Conservation (phyloP, 2,888 invertebrate species). For the Scelioninae gen. 1 region DNA sequence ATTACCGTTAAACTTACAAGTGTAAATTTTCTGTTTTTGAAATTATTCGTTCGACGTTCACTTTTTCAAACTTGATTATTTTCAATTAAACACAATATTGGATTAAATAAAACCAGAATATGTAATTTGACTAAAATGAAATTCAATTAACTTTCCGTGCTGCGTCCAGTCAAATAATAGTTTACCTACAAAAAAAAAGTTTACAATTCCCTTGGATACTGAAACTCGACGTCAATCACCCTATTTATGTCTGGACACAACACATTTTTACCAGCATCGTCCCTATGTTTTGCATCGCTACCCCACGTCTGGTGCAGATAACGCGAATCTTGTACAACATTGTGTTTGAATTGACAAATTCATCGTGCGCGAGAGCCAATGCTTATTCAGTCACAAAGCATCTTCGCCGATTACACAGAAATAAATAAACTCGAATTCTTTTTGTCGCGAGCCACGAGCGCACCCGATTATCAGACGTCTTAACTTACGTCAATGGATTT, state of each 20-base stretch:
- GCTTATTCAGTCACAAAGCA: conserved; percentile 1
- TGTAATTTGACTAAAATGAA: background rate
- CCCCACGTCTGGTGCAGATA: conserved; percentile 41
- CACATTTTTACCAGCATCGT: conserved; percentile 40
- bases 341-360: conserved; percentile 7
- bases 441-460: conserved; percentile 61
- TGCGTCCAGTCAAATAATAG: background rate
- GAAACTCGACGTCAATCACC: conserved; percentile 28
- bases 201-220: conserved; percentile 6
- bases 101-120: too few species aligned
- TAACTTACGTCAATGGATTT: conserved; percentile 81
- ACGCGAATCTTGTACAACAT: conserved; percentile 33
- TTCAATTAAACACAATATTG: too few species aligned
- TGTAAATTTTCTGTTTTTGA: too few species aligned
- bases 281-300: conserved; percentile 43
- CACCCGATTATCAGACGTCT: conserved; percentile 73
- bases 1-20: too few species aligned
- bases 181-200: background rate
- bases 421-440: conserved; percentile 52
- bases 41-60: too few species aligned
- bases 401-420: conserved; percentile 18
- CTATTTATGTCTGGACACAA: conserved; percentile 21
- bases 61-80: too few species aligned
- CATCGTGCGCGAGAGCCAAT: conserved; percentile 11
- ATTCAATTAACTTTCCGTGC: conserved; percentile 25